These are phyloP conservation scores for Stomatorhinus walkeri DNA, from an alignment of 2,797 vertebrate species.

Conservation along the genomic window DNA sequence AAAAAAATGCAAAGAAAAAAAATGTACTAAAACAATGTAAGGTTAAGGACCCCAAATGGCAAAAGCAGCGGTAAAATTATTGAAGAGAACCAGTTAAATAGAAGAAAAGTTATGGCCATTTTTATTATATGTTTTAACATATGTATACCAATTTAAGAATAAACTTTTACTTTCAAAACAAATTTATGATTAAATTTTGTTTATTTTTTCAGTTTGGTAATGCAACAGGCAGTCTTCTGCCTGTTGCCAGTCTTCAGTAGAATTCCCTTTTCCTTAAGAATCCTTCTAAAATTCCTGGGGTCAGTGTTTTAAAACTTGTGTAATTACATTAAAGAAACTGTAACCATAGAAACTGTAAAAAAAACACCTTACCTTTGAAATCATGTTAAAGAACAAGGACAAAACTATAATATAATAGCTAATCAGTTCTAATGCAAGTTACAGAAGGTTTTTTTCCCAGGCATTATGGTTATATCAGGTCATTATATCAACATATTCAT, in stretches of 20 bases:
- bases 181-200: background rate
- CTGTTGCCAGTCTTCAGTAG: background rate
- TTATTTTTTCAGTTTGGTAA: background rate
- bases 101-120: background rate
- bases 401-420: background rate
- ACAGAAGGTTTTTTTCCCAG: background rate
- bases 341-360: background rate
- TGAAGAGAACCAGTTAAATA: background rate
- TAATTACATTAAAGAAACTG: background rate
- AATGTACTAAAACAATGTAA: background rate
- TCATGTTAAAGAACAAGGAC: background rate
- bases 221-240: background rate
- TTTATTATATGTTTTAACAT: background rate
- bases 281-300: background rate
- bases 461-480: background rate
- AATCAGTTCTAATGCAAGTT: background rate
- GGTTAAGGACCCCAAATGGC: background rate
- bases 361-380: background rate
- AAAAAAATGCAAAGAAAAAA: background rate
- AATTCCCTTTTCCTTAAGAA: background rate
- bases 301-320: background rate
- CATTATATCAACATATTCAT: background rate
- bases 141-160: background rate
- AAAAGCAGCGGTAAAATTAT: background rate
- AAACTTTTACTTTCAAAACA: background rate